Percentiles rank a stretch among this genome's conserved stretches.
These are phyloP conservation scores for Indicator maculatus DNA, from an alignment of 2,113 vertebrate genomes.

Conservation along the genomic window DNA sequence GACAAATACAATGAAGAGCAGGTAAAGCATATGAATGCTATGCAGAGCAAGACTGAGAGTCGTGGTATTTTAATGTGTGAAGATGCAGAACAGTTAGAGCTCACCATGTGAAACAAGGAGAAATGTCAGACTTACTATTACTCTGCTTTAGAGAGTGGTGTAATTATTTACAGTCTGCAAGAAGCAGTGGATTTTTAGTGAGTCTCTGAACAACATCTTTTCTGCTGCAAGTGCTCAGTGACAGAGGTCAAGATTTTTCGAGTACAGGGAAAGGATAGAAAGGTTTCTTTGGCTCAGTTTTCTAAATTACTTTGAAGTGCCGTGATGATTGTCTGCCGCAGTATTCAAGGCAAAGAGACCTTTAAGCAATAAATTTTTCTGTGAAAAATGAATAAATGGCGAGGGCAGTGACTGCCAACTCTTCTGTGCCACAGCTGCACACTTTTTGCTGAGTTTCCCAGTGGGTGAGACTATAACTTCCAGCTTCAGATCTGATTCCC, in stretches of 20 bases:
- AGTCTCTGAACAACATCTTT: background rate
- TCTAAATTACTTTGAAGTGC: background rate
- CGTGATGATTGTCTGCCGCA: background rate
- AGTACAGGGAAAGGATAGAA: background rate
- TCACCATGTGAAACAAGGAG: background rate
- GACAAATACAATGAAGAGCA: constrained; percentile 76
- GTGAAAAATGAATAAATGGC: background rate
- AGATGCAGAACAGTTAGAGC: background rate
- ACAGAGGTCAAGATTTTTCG: background rate
- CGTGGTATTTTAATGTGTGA: background rate
- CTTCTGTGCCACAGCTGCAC: background rate
- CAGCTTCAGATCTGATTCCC: background rate
- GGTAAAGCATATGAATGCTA: constrained; percentile 46
- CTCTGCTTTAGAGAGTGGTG: background rate
- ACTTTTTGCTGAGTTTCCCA: background rate
- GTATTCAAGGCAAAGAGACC: background rate
- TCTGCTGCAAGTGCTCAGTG: background rate
- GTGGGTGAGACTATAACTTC: background rate
- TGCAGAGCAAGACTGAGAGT: background rate
- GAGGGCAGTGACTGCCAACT: background rate
- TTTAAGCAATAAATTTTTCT: background rate
- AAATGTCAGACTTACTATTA: background rate
- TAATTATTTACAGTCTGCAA: background rate
- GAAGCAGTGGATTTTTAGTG: background rate
- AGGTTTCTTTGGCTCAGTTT: background rate